Conservation (phyloP, 2,113 vertebrate genomes). For the Salvator merianae region DNA sequence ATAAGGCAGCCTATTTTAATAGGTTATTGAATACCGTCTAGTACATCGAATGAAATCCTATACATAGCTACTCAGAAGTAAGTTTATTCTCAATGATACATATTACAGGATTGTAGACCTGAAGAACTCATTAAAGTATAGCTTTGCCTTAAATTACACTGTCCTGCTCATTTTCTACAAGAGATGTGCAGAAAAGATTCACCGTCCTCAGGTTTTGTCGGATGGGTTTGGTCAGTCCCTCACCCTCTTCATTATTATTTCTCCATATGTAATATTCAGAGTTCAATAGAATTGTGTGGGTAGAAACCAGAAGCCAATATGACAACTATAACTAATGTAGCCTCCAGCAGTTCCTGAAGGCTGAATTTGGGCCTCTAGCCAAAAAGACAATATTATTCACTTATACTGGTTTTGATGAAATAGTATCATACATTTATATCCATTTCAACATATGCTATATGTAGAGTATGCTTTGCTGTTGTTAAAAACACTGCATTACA, state of each 20-base stretch:
- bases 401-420: slow-evolving; percentile 37
- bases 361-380: slow-evolving; percentile 35
- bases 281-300: background rate
- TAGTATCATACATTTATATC: slow-evolving; percentile 28
- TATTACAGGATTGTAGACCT: background rate
- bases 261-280: background rate
- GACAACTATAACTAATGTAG: slow-evolving; percentile 7
- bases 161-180: background rate
- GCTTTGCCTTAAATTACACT: background rate
- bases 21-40: background rate
- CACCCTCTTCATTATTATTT: background rate
- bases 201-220: background rate
- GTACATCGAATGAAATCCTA: background rate
- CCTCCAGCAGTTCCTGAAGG: background rate
- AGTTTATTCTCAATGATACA: background rate
- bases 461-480: slow-evolving; percentile 58
- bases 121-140: background rate
- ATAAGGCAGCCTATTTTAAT: background rate
- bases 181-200: fast-evolving
- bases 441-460: slow-evolving; percentile 9
- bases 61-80: background rate
- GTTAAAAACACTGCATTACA: slow-evolving; percentile 56
- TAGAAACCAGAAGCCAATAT: slow-evolving; percentile 17
- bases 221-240: background rate
- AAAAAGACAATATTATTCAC: slow-evolving; percentile 19